Percentiles rank a stretch among this genome's conserved stretches.
These are phyloP conservation scores for Euzetes globulus DNA, from an alignment of 2,888 invertebrate species.

Conservation along the genomic window DNA sequence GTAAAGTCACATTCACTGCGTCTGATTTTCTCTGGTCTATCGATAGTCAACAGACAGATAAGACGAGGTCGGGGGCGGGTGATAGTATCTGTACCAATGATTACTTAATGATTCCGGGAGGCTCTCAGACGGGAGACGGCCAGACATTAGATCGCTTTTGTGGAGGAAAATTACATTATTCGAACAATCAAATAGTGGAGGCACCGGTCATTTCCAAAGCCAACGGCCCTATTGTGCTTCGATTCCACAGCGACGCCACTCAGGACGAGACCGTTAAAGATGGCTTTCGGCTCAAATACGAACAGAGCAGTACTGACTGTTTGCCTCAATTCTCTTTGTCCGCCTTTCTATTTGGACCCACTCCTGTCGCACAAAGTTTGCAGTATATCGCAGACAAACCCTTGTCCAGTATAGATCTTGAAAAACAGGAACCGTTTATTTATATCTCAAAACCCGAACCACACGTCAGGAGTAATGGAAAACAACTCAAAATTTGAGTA, in stretches of 20 bases:
- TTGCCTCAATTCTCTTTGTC: not conserved
- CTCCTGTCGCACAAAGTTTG: not conserved
- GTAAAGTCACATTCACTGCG: slow-evolving; percentile 32
- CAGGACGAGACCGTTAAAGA: slow-evolving; percentile 32
- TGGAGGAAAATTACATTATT: slow-evolving; percentile 33
- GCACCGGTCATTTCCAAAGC: slow-evolving; percentile 34
- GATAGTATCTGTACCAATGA: slow-evolving; percentile 34
- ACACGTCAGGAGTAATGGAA: slow-evolving; percentile 10
- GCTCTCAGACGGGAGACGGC: slow-evolving; percentile 32
- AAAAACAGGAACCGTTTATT: slow-evolving; percentile 14
- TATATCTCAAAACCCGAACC: not conserved
- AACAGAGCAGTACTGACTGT: slow-evolving; percentile 36
- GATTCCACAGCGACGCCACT: slow-evolving; percentile 33
- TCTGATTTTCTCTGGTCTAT: slow-evolving; percentile 27
- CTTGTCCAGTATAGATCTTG: not conserved
- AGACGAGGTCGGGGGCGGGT: slow-evolving; percentile 29
- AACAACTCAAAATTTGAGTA: not conserved
- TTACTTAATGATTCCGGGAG: slow-evolving; percentile 37
- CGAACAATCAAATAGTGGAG: not conserved
- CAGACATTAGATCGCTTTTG: slow-evolving; percentile 37
- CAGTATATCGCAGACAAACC: not conserved
- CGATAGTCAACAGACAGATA: not conserved
- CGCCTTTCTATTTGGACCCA: not conserved
- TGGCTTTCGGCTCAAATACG: slow-evolving; percentile 37
- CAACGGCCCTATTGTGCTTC: slow-evolving; percentile 37